phyloP scores from a whole-genome alignment of 2,797 vertebrate genomes.

The Notolepis coatsorum region DNA sequence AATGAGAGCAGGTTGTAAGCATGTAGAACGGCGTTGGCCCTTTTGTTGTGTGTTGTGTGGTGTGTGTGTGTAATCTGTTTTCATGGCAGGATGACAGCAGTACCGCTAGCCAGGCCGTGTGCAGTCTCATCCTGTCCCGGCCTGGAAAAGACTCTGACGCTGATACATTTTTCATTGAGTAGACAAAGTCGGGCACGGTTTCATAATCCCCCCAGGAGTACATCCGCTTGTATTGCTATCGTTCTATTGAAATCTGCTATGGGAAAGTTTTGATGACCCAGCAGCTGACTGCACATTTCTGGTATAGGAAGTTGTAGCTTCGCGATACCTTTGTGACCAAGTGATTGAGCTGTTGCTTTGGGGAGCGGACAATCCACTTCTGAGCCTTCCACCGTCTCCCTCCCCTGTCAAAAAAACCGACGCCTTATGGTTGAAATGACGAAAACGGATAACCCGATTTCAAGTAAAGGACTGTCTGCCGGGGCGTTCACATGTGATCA shows the following conservation, averaged over 20 bases:
- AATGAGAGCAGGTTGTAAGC: neutral
- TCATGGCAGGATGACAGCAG: constrained; percentile 7
- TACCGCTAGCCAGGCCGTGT: constrained; percentile 6
- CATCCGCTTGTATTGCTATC: constrained; percentile 73
- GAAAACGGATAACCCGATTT: constrained; percentile 11
- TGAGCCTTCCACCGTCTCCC: constrained; percentile 19
- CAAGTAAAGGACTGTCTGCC: neutral
- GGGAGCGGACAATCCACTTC: constrained; percentile 2
- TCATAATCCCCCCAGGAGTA: constrained; percentile 74
- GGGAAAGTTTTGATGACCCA: constrained; percentile 45
- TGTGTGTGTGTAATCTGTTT: constrained; percentile 27
- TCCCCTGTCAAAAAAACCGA: constrained; percentile 28
- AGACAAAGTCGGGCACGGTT: constrained; percentile 74
- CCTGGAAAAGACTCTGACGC: constrained; percentile 65
- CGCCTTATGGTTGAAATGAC: constrained; percentile 20
- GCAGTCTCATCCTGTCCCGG: constrained; percentile 55
- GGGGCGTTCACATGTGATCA: neutral
- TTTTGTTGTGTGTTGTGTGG: constrained; percentile 4
- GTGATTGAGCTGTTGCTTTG: constrained; percentile 29
- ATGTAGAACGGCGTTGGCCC: neutral
- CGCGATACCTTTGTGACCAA: constrained; percentile 1
- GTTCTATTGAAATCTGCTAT: constrained; percentile 50
- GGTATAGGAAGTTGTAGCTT: constrained; percentile 19
- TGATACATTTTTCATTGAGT: constrained; percentile 81
- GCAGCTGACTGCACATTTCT: constrained; percentile 38